Conservation (phyloP, 1,140 invertebrate species). For the Mycetomoellerius zeteki region DNA sequence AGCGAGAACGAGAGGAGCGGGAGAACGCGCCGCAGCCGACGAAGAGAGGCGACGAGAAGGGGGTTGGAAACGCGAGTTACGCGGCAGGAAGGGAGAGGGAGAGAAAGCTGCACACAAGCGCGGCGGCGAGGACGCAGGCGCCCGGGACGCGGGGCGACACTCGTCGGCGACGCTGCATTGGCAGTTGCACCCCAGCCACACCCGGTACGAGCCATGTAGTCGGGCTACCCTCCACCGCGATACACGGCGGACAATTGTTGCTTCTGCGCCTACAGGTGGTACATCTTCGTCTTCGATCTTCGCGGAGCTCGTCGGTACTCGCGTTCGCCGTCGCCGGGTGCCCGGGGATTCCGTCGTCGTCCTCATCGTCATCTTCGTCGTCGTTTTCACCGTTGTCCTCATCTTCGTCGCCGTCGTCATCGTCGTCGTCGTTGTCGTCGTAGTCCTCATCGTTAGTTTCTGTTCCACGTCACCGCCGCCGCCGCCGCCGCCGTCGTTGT, state of each 20-base stretch:
- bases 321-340: constrained; percentile 30
- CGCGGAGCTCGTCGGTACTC: constrained; percentile 57
- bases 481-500: constrained; percentile 43
- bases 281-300: constrained; percentile 80
- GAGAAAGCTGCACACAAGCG: constrained; percentile 63
- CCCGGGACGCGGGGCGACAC: constrained; percentile 75
- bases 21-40: constrained; percentile 20
- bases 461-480: constrained; percentile 38
- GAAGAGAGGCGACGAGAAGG: constrained; percentile 3
- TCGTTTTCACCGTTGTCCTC: background rate
- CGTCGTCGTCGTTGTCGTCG: constrained; percentile 47
- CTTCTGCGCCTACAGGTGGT: constrained; percentile 87
- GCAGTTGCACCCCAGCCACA: constrained; percentile 87
- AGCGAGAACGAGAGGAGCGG: constrained; percentile 56
- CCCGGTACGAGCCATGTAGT: constrained; percentile 87
- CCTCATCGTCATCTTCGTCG: constrained; percentile 6
- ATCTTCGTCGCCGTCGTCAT: constrained; percentile 1
- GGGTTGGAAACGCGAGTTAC: constrained; percentile 15
- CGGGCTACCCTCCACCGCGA: constrained; percentile 85
- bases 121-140: constrained; percentile 80
- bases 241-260: constrained; percentile 87
- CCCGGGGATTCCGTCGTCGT: constrained; percentile 33
- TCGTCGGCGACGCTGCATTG: constrained; percentile 80
- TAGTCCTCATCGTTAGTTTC: constrained; percentile 36
- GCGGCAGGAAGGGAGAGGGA: background rate